These are phyloP conservation scores for Heliconius hortense DNA, from an alignment of 2,888 invertebrate species.

Conservation along the genomic window DNA sequence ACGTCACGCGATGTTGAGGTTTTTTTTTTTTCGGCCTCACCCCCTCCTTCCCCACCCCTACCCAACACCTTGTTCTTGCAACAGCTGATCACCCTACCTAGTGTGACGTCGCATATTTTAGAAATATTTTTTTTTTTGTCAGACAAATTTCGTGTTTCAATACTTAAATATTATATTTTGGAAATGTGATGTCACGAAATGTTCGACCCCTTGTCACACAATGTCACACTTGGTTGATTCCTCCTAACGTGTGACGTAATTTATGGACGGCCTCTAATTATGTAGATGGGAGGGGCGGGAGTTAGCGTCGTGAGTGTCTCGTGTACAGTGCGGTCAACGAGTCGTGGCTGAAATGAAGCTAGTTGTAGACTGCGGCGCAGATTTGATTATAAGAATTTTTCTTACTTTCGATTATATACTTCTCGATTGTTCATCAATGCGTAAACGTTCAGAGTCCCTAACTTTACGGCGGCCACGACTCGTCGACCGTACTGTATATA, in stretches of 20 bases:
- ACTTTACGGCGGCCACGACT: not conserved
- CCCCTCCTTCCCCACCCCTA: too few relatives aligned
- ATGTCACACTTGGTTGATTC: not conserved
- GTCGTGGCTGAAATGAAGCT: not conserved
- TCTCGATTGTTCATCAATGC: too few relatives aligned
- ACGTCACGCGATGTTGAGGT: not conserved
- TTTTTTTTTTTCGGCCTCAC: not conserved
- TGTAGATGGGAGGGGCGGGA: not conserved
- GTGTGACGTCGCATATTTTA: not conserved
- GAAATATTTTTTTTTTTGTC: not conserved
- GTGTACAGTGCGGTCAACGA: slow-evolving; percentile 55
- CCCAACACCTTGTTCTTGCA: too few relatives aligned
- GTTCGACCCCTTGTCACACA: not conserved
- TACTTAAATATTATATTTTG: not conserved
- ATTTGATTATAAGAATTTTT: not conserved
- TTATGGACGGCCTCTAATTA: not conserved
- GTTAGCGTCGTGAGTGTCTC: slow-evolving; percentile 64
- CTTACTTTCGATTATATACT: not conserved
- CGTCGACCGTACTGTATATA: not conserved
- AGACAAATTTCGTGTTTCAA: not conserved
- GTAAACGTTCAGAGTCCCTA: too few relatives aligned
- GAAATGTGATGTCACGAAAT: too few relatives aligned
- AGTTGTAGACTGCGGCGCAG: not conserved
- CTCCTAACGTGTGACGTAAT: not conserved
- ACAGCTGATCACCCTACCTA: too few relatives aligned